Conservation (phyloP, 2,888 invertebrate genomes). For the Nasonia oneida region DNA sequence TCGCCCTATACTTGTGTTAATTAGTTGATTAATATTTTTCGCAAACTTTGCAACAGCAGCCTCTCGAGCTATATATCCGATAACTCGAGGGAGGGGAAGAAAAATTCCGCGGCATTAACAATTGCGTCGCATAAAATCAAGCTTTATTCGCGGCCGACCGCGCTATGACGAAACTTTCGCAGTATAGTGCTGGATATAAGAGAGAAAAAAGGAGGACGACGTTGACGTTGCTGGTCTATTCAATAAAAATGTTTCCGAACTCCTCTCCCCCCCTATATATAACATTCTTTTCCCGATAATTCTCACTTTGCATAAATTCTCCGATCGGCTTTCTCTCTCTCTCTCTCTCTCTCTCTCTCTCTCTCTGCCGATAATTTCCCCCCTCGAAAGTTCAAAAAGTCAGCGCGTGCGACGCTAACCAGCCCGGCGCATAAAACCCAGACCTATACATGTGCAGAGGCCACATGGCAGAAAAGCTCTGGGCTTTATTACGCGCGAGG, state of each 20-base stretch:
- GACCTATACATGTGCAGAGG: background rate
- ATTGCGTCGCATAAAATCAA: background rate
- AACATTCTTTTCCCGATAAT: constrained; percentile 54
- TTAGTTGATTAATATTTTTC: background rate
- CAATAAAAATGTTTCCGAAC: constrained; percentile 58
- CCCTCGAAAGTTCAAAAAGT: constrained; percentile 51
- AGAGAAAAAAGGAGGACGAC: constrained; percentile 6
- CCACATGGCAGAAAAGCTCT: constrained; percentile 16
- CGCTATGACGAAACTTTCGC: background rate
- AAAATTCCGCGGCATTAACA: too few relatives aligned
- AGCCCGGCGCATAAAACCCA: background rate
- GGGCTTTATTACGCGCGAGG: constrained; percentile 44
- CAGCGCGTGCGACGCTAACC: constrained; percentile 35
- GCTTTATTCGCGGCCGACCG: background rate
- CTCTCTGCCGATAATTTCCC: constrained; percentile 48
- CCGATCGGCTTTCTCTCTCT: background rate
- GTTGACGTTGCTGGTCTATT: constrained; percentile 4
- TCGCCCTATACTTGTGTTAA: background rate
- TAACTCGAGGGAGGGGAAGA: too few relatives aligned
- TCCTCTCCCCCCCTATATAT: constrained; percentile 5
- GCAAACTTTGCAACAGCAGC: too few relatives aligned
- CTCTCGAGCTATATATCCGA: too few relatives aligned
- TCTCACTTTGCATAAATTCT: constrained; percentile 56
- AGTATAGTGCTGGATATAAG: background rate
- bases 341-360: too few relatives aligned